Conservation (phyloP, 2,888 invertebrate species). For the Nycteola revayana region DNA sequence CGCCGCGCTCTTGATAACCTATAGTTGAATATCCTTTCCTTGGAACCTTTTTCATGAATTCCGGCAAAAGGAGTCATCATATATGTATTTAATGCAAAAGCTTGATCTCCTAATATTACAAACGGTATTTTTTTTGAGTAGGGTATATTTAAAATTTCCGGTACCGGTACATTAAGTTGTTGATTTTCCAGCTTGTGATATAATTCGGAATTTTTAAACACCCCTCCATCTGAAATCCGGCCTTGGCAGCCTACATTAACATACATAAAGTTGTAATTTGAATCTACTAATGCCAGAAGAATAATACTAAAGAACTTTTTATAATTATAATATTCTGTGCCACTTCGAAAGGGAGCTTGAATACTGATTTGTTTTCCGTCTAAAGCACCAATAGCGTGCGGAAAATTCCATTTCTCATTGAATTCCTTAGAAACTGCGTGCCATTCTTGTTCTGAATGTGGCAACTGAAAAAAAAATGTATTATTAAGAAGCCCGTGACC, state of each 20-base stretch:
- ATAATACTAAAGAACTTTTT: slow-evolving; percentile 17
- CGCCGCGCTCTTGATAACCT: slow-evolving; percentile 3
- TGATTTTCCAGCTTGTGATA: slow-evolving; percentile 12
- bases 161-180: slow-evolving; percentile 26
- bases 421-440: slow-evolving; percentile 23
- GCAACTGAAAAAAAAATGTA: slow-evolving; percentile 18
- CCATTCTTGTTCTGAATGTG: slow-evolving; percentile 19
- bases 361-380: slow-evolving; percentile 22
- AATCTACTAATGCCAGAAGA: slow-evolving; percentile 16
- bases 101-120: slow-evolving; percentile 13
- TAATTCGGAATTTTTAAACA: slow-evolving; percentile 17
- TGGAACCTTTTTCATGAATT: not conserved
- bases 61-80: slow-evolving; percentile 6
- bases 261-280: slow-evolving; percentile 20
- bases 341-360: slow-evolving; percentile 13
- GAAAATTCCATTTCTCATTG: slow-evolving; percentile 21
- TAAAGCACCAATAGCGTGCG: slow-evolving; percentile 14
- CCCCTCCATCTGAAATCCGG: slow-evolving; percentile 24
- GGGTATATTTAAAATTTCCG: slow-evolving; percentile 10
- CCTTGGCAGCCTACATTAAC: slow-evolving; percentile 25
- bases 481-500: not conserved
- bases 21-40: slow-evolving; percentile 2
- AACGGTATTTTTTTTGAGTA: slow-evolving; percentile 8
- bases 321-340: slow-evolving; percentile 20
- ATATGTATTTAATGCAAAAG: slow-evolving; percentile 6